phyloP scores from a whole-genome alignment of 2,888 invertebrate genomes.

The Pyrochroa serraticornis region DNA sequence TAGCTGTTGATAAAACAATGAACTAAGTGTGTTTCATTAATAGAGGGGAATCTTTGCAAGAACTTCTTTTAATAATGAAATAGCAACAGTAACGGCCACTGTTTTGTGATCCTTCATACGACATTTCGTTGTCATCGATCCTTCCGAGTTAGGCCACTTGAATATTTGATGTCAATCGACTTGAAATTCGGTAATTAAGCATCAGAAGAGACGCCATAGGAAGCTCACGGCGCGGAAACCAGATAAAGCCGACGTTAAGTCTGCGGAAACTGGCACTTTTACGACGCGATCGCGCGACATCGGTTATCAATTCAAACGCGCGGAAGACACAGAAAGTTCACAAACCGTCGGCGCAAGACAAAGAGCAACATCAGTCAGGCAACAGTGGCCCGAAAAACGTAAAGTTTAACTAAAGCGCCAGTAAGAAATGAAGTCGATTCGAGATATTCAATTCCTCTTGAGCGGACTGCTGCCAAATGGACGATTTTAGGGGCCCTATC shows the following conservation, averaged over 20 bases:
- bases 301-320: constrained; percentile 49
- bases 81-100: too few relatives aligned
- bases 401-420: constrained; percentile 47
- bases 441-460: constrained; percentile 9
- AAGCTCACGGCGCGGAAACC: constrained; percentile 37
- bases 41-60: too few relatives aligned
- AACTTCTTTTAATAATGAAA: too few relatives aligned
- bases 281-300: constrained; percentile 42
- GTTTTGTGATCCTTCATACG: too few relatives aligned
- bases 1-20: too few relatives aligned
- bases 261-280: constrained; percentile 37
- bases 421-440: constrained; percentile 30
- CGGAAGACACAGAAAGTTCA: constrained; percentile 47
- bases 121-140: too few relatives aligned
- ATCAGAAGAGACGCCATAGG: constrained; percentile 31
- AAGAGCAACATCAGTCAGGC: constrained; percentile 48
- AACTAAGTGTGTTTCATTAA: too few relatives aligned
- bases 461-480: constrained; percentile 15
- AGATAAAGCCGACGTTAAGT: constrained; percentile 35
- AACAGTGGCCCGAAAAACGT: constrained; percentile 43
- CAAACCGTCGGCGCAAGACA: constrained; percentile 45
- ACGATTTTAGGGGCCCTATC: constrained; percentile 8
- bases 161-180: constrained; percentile 30
- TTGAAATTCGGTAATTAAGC: constrained; percentile 31
- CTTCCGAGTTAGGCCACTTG: constrained; percentile 5